These are phyloP conservation scores for Tympanuchus pallidicinctus DNA, from an alignment of 2,113 vertebrate species.

Conservation along the genomic window DNA sequence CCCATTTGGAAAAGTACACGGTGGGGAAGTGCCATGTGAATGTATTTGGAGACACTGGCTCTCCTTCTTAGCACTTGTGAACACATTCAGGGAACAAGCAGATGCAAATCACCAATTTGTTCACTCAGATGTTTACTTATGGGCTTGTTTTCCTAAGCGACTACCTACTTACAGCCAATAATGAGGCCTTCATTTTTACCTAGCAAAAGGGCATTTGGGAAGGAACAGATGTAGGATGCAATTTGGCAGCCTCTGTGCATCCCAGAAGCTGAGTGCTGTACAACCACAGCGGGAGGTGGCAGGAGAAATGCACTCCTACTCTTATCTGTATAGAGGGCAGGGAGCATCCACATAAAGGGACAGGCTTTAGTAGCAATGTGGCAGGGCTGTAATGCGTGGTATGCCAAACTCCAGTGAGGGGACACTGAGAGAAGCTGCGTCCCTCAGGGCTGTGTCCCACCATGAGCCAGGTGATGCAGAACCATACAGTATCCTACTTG, in stretches of 20 bases:
- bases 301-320: neutral
- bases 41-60: slow-evolving; percentile 36
- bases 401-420: fast-evolving
- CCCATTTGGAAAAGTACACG: neutral
- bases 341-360: neutral
- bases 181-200: slow-evolving; percentile 36
- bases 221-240: slow-evolving; percentile 48
- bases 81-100: slow-evolving; percentile 12
- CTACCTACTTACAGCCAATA: slow-evolving; percentile 50
- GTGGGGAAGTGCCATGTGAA: slow-evolving; percentile 24
- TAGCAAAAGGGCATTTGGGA: slow-evolving; percentile 48
- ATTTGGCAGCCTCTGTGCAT: slow-evolving; percentile 49
- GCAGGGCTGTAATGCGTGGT: fast-evolving
- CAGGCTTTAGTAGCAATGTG: fast-evolving
- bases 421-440: fast-evolving
- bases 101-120: slow-evolving; percentile 67
- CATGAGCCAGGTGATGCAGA: neutral
- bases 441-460: fast-evolving
- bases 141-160: slow-evolving; percentile 58
- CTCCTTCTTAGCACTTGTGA: slow-evolving; percentile 45
- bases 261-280: neutral
- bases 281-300: neutral
- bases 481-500: neutral
- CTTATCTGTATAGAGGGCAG: neutral
- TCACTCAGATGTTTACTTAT: slow-evolving; percentile 62